Evolutionary conservation across 2,888 invertebrate species (phyloP), one percentile per base, ranked within the genome.

Genomic region (Hyppa rectilinea): DNA sequence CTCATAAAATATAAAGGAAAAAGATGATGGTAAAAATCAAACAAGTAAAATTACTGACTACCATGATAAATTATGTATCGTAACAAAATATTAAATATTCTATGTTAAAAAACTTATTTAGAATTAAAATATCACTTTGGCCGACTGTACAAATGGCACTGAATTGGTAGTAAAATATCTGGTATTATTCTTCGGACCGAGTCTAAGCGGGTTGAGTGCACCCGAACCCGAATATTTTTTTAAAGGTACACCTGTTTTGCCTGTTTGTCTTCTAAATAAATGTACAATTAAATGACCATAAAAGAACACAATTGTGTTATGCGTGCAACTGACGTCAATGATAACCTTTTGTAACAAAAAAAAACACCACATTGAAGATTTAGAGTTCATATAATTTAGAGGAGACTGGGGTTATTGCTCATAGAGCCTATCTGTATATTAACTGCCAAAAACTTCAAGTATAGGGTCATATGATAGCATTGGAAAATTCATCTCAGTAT

Each of bases 291-390:
- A 47, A 49, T 49, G 49, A 14, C 5, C 14, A 26, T 23, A 47
- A 36, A 38, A 7, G 12, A 71, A 71, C 40, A 34, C n/a, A 34
- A 58, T 17, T 4, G n/a, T 58, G 4, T 5, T 49, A n/a, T 26
- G 45, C 60, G 6, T 49, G 49, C 34, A 23, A 50, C 14, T 73
- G 70, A 73, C 69, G 69, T 72, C 69, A 69, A 49, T 59, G 31
- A 12, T 20, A 71, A 58, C 38, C 38, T 26, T 23, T 71, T 59
- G n/a, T 53, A 38, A 17, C n/a, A 38, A 20, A 68, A 49, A 38
- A 12, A 64, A 47, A 12, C 7, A 10, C 10, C 4, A 26, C 29
- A 20, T 29, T n/a, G 3, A 29, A 36, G 4, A 26, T 17, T 49
- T 17, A 2, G 4, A 34, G 17, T 58, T 34, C 26, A 40, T 20